These are phyloP conservation scores for Scomberomorus guttatus DNA, from an alignment of 2,797 vertebrate species.

Conservation along the genomic window DNA sequence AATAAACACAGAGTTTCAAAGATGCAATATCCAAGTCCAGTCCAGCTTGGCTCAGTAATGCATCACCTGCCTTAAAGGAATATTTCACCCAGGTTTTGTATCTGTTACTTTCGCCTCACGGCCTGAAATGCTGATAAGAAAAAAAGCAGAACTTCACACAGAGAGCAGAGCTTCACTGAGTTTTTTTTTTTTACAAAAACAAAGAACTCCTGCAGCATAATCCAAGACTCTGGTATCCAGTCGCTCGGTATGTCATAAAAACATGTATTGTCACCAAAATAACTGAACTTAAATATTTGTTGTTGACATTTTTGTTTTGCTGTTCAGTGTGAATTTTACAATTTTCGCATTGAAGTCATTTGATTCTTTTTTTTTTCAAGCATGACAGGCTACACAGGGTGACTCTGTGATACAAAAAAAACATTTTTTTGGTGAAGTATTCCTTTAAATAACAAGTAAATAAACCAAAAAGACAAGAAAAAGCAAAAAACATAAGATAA, in stretches of 20 bases:
- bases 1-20: constrained; percentile 5
- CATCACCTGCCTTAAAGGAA: constrained; percentile 49
- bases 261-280: not conserved
- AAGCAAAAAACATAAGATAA: constrained; percentile 8
- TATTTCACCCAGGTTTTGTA: constrained; percentile 4
- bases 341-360: not conserved
- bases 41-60: constrained; percentile 53
- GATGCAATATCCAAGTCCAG: constrained; percentile 59
- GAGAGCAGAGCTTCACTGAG: not conserved
- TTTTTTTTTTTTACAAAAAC: not conserved
- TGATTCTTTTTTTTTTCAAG: not conserved
- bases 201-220: not conserved
- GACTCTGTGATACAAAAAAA: not conserved
- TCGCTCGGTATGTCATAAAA: not conserved
- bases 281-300: not conserved
- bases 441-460: constrained; percentile 19
- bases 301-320: not conserved
- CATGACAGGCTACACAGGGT: not conserved
- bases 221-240: not conserved
- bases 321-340: not conserved
- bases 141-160: not conserved
- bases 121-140: constrained; percentile 19
- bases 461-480: constrained; percentile 22
- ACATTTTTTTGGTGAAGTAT: constrained; percentile 29
- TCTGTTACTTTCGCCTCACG: constrained; percentile 2